Percentiles rank a stretch among this genome's conserved stretches.
Conservation (phyloP, 2,113 vertebrate species). For the Osmerus eperlanus region DNA sequence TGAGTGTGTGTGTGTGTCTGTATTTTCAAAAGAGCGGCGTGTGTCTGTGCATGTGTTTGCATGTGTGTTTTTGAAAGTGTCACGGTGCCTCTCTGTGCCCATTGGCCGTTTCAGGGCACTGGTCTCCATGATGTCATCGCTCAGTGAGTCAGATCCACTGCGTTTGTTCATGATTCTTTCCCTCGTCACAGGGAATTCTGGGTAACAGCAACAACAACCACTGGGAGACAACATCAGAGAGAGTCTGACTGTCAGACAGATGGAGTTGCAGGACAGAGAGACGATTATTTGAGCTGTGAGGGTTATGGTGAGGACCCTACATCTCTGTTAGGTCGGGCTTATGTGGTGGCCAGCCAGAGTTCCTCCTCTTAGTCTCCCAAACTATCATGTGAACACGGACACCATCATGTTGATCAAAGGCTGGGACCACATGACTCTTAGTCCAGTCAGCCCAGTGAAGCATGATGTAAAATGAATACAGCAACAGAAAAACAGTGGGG, state of each 20-base stretch:
- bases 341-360: no score
- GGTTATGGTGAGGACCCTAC: no score
- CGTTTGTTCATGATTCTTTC: neutral
- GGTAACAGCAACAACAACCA: neutral
- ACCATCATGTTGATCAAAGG: neutral
- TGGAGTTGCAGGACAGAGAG: no score
- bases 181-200: neutral
- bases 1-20: constrained; percentile 2
- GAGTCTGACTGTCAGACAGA: no score
- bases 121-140: neutral
- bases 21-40: neutral
- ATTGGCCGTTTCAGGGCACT: neutral
- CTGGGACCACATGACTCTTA: constrained; percentile 1
- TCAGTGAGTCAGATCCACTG: neutral
- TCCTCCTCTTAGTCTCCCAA: no score
- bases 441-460: neutral
- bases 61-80: constrained; percentile 10
- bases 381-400: no score
- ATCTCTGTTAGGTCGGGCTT: no score
- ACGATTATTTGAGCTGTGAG: no score
- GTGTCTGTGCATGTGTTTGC: constrained; percentile 8
- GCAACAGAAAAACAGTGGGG: neutral
- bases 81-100: constrained; percentile 10
- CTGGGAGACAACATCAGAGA: no score
- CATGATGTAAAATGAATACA: neutral